Base-by-base conservation (phyloP, 2,888 invertebrate genomes). In the Clanis bilineata region DNA sequence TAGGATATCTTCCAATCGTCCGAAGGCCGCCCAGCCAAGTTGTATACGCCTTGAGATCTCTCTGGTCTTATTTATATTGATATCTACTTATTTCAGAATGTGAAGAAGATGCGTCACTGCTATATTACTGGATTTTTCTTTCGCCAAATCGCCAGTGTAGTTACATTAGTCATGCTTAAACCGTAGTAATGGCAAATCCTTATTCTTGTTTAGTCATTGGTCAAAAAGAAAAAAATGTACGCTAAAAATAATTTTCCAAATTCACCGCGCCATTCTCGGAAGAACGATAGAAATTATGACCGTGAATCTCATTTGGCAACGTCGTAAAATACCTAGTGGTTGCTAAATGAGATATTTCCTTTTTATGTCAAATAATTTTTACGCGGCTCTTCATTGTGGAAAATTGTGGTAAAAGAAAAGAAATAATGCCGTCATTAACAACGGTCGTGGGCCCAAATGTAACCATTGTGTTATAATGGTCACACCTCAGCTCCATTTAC, bases 391-490 rank as follows among this genome's bases (percentile, higher is more conserved):
- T 65, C 54, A 61, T 62, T 65, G 64, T 55, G 36, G 56, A 63
- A 64, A 64, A 63, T 64, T 65, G 62, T 63, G 57, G 61, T 57
- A 62, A 70, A 68, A 65, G 61, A 67, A 62, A 68, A 64, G 64
- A 63, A 70, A 71, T 56, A 72, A 75, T 70, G 64, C 60, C 59
- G 56, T 58, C 70, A 74, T 77, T 79, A 75, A 68, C 64, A 64
- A 70, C 69, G 69, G 69, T 71, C 72, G 68, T 73, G 73, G 76
- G 74, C 72, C 68, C 67, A 68, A 80, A 78, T 67, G 72, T 59
- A 51, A 67, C 72, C 69, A 74, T 80, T 80, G 70, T 77, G 67
- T 69, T 62, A 67, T 72, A 81, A 80, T 77, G 72, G 72, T 71
- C 73, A 72, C 75, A 80, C 74, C 72, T 72, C 63, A 57, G 62